Evolutionary conservation across 2,888 invertebrate species (phyloP).

Genomic region (Tineola bisselliella): DNA sequence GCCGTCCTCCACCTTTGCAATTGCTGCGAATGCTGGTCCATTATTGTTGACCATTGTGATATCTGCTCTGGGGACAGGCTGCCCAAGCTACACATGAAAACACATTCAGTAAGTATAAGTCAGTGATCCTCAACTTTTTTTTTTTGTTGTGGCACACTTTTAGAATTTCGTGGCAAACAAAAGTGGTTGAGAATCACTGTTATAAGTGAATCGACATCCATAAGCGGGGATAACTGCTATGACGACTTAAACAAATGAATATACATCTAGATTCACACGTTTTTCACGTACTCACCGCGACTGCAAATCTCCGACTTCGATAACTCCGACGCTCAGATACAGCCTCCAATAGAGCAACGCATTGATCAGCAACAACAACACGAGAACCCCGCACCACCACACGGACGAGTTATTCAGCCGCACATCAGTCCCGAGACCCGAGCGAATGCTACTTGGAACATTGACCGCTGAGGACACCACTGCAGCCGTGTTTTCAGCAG

Average conservation of each 20-base stretch:
- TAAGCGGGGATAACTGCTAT: too few relatives aligned
- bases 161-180: too few relatives aligned
- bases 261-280: too few relatives aligned
- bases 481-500: background rate
- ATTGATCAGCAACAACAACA: constrained; percentile 67
- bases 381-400: constrained; percentile 70
- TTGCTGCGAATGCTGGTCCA: constrained; percentile 85
- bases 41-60: constrained; percentile 82
- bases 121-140: too few relatives aligned
- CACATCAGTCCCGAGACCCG: background rate
- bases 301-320: constrained; percentile 27
- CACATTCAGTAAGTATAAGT: too few relatives aligned
- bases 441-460: background rate
- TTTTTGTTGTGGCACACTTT: too few relatives aligned
- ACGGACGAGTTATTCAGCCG: background rate
- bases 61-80: constrained; percentile 69
- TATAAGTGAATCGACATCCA: too few relatives aligned
- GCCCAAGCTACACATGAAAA: background rate
- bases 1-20: constrained; percentile 84
- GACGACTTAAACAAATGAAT: too few relatives aligned
- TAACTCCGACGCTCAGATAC: constrained; percentile 73
- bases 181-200: too few relatives aligned
- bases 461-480: background rate
- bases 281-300: constrained; percentile 27
- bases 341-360: constrained; percentile 86